Percentiles rank a stretch among this genome's conserved stretches.
phyloP scores from a whole-genome alignment of 2,797 vertebrate genomes.

The Amniataba percoides region DNA sequence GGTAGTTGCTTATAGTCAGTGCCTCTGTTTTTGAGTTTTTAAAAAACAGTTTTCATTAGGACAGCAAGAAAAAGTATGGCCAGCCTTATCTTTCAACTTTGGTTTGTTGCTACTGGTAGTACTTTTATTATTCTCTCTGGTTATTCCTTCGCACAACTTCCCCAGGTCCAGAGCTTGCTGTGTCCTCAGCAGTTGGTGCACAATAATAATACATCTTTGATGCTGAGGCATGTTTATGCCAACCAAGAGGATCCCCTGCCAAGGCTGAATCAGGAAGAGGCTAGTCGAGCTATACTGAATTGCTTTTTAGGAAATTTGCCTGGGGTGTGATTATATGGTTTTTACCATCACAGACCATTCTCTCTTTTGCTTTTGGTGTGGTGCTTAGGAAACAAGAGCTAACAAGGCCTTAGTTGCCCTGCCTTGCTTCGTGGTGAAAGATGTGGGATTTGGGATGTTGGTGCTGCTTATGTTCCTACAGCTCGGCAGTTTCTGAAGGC shows the following conservation, averaged over 20 bases:
- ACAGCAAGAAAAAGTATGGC: background rate
- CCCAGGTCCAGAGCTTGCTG: slow-evolving; percentile 31
- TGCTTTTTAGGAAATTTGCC: slow-evolving; percentile 52
- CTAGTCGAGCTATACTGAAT: slow-evolving; percentile 29
- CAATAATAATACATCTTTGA: slow-evolving; percentile 51
- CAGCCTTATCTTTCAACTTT: background rate
- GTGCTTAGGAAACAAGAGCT: slow-evolving; percentile 31
- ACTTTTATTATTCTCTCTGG: slow-evolving; percentile 10
- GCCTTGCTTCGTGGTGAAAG: slow-evolving; percentile 9
- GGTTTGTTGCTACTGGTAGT: background rate
- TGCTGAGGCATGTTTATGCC: slow-evolving; percentile 48
- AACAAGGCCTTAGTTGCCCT: slow-evolving; percentile 7
- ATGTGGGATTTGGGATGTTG: background rate
- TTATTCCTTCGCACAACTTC: slow-evolving; percentile 36
- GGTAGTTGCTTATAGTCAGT: no score
- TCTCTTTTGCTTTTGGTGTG: slow-evolving; percentile 8
- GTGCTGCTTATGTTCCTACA: background rate
- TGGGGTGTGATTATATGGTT: slow-evolving; percentile 27
- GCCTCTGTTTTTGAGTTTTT: background rate
- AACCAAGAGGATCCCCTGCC: slow-evolving; percentile 43
- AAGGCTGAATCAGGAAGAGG: slow-evolving; percentile 51
- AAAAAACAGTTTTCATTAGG: background rate
- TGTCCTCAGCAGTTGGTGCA: slow-evolving; percentile 50
- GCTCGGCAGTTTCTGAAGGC: slow-evolving; percentile 2
- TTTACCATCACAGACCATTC: slow-evolving; percentile 26